Evolutionary conservation across 2,113 vertebrate genomes (phyloP).

Genomic region (Beaufortia kweichowensis): DNA sequence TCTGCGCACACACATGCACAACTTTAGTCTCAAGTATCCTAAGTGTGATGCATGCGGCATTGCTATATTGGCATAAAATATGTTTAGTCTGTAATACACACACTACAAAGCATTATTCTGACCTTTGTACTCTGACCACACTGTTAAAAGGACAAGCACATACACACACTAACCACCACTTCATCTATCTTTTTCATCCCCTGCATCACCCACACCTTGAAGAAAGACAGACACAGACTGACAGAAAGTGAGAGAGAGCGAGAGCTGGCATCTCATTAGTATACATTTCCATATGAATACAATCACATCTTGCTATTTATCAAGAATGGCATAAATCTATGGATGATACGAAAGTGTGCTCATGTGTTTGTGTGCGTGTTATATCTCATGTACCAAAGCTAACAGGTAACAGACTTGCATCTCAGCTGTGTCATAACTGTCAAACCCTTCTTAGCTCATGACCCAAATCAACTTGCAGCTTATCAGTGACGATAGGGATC

Average conservation of each 20-base stretch:
- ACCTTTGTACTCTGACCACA: conserved; percentile 14
- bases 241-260: neutral
- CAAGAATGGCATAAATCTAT: neutral
- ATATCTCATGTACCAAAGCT: neutral
- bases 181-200: conserved; percentile 20
- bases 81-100: neutral
- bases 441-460: neutral
- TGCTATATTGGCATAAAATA: neutral
- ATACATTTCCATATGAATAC: conserved; percentile 34
- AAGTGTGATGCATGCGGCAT: conserved; percentile 3
- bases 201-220: conserved; percentile 10
- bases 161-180: neutral
- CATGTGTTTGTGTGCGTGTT: neutral
- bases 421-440: conserved; percentile 4
- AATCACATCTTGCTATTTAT: conserved; percentile 2
- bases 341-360: neutral
- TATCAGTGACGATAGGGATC: neutral
- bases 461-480: neutral
- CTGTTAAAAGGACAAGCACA: conserved; percentile 3
- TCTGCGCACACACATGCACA: neutral
- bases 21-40: neutral
- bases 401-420: conserved; percentile 10
- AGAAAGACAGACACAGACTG: neutral
- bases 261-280: conserved; percentile 22
- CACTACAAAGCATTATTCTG: neutral